A percentile compares a stretch with the other conserved stretches of the same genome.
Conservation (phyloP, 2,113 vertebrate genomes). For the Clarias batrachus region DNA sequence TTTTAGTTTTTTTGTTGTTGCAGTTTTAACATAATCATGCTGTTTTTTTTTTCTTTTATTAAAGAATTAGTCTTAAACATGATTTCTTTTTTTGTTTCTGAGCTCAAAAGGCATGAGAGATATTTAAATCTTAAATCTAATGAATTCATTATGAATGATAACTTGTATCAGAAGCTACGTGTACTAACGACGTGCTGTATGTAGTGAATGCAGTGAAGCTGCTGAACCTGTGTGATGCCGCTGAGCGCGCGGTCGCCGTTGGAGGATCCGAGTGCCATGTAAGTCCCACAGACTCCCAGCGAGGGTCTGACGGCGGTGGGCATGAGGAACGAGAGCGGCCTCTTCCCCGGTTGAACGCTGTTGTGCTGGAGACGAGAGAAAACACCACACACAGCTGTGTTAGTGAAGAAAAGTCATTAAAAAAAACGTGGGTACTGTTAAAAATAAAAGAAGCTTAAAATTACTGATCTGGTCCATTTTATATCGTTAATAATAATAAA, state of each 20-base stretch:
- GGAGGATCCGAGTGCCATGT: conserved; percentile 85
- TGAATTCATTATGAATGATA: too few species aligned
- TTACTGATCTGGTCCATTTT: not conserved
- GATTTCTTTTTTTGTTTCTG: not conserved
- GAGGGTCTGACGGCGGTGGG: conserved; percentile 89
- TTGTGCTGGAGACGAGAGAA: conserved; percentile 76
- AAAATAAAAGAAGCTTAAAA: not conserved
- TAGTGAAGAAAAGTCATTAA: not conserved
- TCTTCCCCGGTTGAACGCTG: conserved; percentile 77
- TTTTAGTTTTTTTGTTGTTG: not conserved
- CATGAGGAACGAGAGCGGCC: conserved; percentile 89
- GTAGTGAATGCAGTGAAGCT: not conserved
- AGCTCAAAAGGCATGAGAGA: not conserved
- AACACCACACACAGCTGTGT: not conserved
- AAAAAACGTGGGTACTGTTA: not conserved
- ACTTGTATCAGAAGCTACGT: not conserved
- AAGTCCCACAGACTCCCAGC: conserved; percentile 88
- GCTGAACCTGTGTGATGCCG: conserved; percentile 84
- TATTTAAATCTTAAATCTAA: not conserved
- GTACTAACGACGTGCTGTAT: too few species aligned
- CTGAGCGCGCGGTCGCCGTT: conserved; percentile 85
- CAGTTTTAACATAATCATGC: not conserved
- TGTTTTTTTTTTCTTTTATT: not conserved
- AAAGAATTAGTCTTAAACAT: too few species aligned
- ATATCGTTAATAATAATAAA: not conserved